A percentile compares a stretch with the other conserved stretches of the same genome.
Evolutionary conservation across 2,888 invertebrate species (phyloP).

Genomic region (Aporophyla lueneburgensis): DNA sequence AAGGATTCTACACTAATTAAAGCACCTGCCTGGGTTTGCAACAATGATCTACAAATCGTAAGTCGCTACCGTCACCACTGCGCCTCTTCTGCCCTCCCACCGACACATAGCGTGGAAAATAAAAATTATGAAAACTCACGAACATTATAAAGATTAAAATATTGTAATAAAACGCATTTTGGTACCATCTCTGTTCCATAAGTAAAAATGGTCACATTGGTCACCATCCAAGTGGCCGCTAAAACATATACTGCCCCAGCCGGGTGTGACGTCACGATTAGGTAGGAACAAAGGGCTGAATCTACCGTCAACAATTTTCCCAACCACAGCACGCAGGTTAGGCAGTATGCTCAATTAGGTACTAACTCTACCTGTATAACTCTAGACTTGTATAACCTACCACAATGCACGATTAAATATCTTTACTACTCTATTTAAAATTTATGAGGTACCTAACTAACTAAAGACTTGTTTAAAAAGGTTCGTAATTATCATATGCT

Average conservation of each 20-base stretch:
- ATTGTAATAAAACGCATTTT: not conserved
- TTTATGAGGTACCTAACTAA: not conserved
- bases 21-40: too few relatives aligned
- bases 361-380: conserved; percentile 17
- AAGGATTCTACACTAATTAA: too few relatives aligned
- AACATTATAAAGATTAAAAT: too few relatives aligned
- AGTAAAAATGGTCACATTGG: not conserved
- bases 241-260: not conserved
- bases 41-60: too few relatives aligned
- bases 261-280: not conserved
- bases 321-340: conserved; percentile 12
- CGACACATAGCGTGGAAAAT: not conserved
- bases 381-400: not conserved
- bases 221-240: not conserved
- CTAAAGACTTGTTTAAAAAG: too few relatives aligned
- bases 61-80: too few relatives aligned
- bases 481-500: too few relatives aligned
- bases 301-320: conserved; percentile 13
- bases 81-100: not conserved
- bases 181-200: not conserved
- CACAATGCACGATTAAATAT: not conserved
- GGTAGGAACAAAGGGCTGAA: not conserved
- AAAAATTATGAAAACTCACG: too few relatives aligned
- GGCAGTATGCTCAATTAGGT: conserved; percentile 27
- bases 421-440: not conserved